Conservation (phyloP, 2,113 vertebrate species). For the Pica pica region DNA sequence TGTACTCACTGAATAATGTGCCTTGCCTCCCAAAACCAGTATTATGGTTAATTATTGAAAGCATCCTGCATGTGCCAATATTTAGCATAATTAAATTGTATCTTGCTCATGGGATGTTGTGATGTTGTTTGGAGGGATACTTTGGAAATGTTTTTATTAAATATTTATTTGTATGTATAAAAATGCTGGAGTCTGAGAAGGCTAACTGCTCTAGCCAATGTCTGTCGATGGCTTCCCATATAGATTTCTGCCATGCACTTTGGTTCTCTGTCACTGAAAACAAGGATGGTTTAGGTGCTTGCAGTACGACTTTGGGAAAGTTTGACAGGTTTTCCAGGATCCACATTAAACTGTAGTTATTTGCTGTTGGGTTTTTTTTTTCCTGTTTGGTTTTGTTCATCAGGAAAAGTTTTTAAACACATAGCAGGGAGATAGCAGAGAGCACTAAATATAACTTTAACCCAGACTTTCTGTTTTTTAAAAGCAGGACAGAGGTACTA, state of each 20-base stretch:
- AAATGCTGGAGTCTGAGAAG: background rate
- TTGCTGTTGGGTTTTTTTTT: background rate
- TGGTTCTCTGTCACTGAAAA: background rate
- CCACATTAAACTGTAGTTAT: background rate
- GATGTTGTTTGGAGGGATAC: background rate
- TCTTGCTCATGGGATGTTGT: background rate
- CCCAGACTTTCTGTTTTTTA: background rate
- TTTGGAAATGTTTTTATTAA: background rate
- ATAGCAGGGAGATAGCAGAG: background rate
- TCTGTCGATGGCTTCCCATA: accelerated
- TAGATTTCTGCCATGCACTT: background rate
- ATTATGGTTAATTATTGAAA: background rate
- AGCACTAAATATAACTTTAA: background rate
- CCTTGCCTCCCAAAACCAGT: background rate
- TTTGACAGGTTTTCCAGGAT: background rate
- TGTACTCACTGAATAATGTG: background rate
- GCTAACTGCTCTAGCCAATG: background rate
- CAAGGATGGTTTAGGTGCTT: background rate
- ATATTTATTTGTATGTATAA: background rate
- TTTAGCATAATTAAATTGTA: background rate
- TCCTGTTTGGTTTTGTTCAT: background rate
- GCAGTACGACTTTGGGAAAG: background rate
- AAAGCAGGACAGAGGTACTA: background rate
- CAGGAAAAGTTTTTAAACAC: background rate
- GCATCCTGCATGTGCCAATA: background rate